phyloP scores from a whole-genome alignment of 2,797 vertebrate genomes.

The Pseudochirops cupreus region DNA sequence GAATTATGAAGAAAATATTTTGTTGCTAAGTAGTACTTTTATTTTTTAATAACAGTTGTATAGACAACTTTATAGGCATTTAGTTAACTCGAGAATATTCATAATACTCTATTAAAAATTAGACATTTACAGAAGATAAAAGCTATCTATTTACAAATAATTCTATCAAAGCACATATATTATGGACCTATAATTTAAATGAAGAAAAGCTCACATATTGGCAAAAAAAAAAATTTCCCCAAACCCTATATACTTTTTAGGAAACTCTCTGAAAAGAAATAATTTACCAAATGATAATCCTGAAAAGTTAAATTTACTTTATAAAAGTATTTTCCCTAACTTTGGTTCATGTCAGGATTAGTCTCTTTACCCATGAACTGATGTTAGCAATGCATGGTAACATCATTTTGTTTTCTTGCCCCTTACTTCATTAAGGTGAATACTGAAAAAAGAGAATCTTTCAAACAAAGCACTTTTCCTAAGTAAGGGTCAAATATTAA shows the following conservation, averaged over 20 bases:
- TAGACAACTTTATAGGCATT: not conserved
- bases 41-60: not conserved
- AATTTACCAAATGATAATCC: not conserved
- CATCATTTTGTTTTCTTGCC: not conserved
- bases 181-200: not conserved
- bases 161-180: not conserved
- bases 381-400: not conserved
- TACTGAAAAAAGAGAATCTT: constrained; percentile 3
- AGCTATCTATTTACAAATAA: rapidly evolving
- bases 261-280: not conserved
- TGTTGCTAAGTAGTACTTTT: not conserved
- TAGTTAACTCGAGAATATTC: not conserved
- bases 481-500: not conserved
- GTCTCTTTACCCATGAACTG: not conserved
- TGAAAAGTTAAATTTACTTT: not conserved
- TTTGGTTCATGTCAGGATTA: not conserved
- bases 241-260: not conserved
- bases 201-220: not conserved
- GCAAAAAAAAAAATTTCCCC: not conserved
- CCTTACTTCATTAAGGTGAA: not conserved
- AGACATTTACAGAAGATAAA: not conserved
- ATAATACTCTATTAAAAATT: not conserved
- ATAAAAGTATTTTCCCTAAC: not conserved
- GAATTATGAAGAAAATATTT: not conserved
- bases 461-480: constrained; percentile 29